Conservation (phyloP, 2,113 vertebrate species). For the Anguilla japonica region DNA sequence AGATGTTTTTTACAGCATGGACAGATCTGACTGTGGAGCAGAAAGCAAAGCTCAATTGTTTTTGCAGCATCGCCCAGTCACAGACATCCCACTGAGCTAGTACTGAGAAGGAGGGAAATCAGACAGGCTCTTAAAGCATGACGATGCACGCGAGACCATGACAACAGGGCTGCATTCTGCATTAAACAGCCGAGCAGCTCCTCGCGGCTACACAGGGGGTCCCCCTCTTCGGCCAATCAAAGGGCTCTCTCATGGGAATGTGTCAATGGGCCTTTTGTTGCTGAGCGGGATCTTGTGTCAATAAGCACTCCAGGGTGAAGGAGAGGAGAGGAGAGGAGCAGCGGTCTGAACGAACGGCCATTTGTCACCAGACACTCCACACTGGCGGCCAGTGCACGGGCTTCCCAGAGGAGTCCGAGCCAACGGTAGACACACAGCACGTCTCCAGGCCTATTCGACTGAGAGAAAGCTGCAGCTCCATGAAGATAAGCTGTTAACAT, state of each 20-base stretch:
- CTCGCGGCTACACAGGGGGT: not conserved
- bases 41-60: not conserved
- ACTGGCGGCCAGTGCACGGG: not conserved
- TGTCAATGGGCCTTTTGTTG: conserved; percentile 41
- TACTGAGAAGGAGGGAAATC: not conserved
- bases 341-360: conserved; percentile 29
- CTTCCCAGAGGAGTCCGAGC: not conserved
- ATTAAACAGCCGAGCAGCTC: conserved; percentile 1
- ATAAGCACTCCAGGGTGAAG: conserved; percentile 43
- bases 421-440: not conserved
- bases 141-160: not conserved
- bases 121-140: not conserved
- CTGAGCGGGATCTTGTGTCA: conserved; percentile 53
- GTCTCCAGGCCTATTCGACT: not conserved
- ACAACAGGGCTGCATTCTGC: not conserved
- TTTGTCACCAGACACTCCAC: conserved; percentile 18
- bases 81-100: not conserved
- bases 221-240: conserved; percentile 40
- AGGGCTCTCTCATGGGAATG: conserved; percentile 39
- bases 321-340: conserved; percentile 30
- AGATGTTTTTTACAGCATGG: not conserved
- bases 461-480: not conserved
- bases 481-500: not conserved
- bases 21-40: not conserved
- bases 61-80: not conserved